Evolutionary conservation across 2,888 invertebrate genomes (phyloP), one percentile per base, ranked within the genome.

Genomic region (Agrotis segetum): DNA sequence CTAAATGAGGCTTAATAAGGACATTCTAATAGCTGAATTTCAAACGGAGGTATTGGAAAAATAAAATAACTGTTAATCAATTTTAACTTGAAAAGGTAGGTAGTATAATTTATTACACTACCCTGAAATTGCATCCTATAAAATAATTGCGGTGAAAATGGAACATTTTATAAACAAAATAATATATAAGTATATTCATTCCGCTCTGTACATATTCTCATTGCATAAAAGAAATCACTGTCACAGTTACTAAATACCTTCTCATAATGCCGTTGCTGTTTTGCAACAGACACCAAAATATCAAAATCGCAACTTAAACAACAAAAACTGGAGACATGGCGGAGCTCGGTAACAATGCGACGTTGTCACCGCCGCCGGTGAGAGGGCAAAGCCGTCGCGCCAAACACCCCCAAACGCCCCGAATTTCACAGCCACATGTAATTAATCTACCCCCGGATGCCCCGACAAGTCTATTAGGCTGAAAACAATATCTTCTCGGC

Each of bases 341-440:
- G 88, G 89, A 89, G 92, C 89, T 88, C 86, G 75, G 89, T 89
- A 92, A 93, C 93, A 93, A 93, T 92, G 92, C 88, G 90, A 88
- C 85, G 88, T 90, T 89, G 91, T 88, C 89, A 76, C 78, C 79
- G 75, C n/a, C n/a, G n/a, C 74, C 78, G 83, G 82, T 77, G 80
- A 82, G 75, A 67, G 69, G 68, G 73, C 65, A 67, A 64, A 71
- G 71, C 66, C 73, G 65, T 63, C 67, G 64, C 67, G 73, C 53
- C 74, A 50, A 78, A 73, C 74, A 67, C 52, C 79, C 78, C 77
- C 64, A 56, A 62, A 67, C 64, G 59, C 77, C 76, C 84, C 64
- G 69, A 84, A 85, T 84, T 85, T 84, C 86, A 81, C 84, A 79
- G 79, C 86, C 84, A 85, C 84, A 88, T 88, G 86, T 92, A 91